These are phyloP conservation scores for Corvus moneduloides DNA, from an alignment of 2,113 vertebrate genomes.

Conservation along the genomic window DNA sequence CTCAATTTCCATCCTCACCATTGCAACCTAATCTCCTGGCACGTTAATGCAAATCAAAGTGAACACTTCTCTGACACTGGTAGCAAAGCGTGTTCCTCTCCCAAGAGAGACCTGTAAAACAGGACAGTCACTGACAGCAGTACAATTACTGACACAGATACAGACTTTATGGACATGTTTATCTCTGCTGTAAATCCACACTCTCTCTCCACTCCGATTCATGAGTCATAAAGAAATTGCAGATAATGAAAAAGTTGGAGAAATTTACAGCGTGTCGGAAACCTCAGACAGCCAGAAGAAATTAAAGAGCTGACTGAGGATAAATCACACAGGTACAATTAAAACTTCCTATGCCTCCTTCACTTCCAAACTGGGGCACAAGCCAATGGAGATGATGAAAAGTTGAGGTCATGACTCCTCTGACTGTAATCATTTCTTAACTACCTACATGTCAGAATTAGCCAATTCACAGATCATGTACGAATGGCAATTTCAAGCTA, in stretches of 20 bases:
- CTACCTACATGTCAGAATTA: constrained; percentile 77
- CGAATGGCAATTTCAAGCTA: constrained; percentile 53
- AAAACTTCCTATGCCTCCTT: constrained; percentile 79
- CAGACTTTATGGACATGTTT: constrained; percentile 90
- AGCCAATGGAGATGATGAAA: constrained; percentile 78
- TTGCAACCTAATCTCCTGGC: constrained; percentile 67
- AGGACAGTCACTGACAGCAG: constrained; percentile 81
- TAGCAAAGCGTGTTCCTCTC: constrained; percentile 70
- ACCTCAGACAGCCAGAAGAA: constrained; percentile 86
- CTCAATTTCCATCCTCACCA: constrained; percentile 61
- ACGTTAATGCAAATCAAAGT: constrained; percentile 78
- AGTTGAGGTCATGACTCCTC: constrained; percentile 77
- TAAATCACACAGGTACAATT: constrained; percentile 85
- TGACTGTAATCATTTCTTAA: constrained; percentile 75
- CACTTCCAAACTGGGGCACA: constrained; percentile 78
- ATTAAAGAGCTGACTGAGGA: constrained; percentile 85
- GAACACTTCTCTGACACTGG: constrained; percentile 65
- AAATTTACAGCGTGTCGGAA: constrained; percentile 97
- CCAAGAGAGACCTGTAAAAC: constrained; percentile 84
- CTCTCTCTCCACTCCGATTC: constrained; percentile 88
- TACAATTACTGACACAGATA: constrained; percentile 87
- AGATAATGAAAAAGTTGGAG: constrained; percentile 99
- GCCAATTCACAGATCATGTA: constrained; percentile 66
- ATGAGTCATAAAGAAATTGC: constrained; percentile 89
- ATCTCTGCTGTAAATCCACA: constrained; percentile 93